Percentiles rank a stretch among this genome's conserved stretches.
These are phyloP conservation scores for Orthosia incerta DNA, from an alignment of 2,888 invertebrate genomes.

Conservation along the genomic window DNA sequence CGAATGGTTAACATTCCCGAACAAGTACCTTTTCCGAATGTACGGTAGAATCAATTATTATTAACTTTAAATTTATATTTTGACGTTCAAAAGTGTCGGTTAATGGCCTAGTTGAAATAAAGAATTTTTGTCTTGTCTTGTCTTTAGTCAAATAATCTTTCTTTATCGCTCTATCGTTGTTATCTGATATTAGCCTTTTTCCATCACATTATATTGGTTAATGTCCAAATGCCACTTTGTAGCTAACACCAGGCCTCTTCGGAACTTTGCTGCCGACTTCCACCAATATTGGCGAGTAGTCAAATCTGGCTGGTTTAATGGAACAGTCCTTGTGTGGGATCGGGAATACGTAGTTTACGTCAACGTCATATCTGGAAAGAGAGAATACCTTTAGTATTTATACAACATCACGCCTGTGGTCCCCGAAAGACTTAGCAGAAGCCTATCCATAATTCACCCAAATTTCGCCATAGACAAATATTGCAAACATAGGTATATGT, in stretches of 20 bases:
- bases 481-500: too few species aligned
- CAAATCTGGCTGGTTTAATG: conserved; percentile 79
- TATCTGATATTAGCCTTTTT: neutral
- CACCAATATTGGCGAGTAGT: conserved; percentile 81
- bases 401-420: neutral
- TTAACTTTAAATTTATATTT: too few species aligned
- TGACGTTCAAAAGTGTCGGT: too few species aligned
- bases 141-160: neutral
- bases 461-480: too few species aligned
- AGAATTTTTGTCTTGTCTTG: too few species aligned
- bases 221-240: conserved; percentile 79
- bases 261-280: conserved; percentile 82
- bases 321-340: conserved; percentile 94
- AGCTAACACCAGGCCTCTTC: conserved; percentile 79
- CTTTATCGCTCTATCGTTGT: neutral
- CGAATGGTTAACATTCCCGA: neutral
- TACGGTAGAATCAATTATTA: too few species aligned
- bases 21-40: too few species aligned
- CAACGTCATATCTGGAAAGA: conserved; percentile 93
- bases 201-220: conserved; percentile 25
- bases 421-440: too few species aligned
- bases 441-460: too few species aligned
- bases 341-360: conserved; percentile 95
- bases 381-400: neutral
- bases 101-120: too few species aligned